phyloP scores from a whole-genome alignment of 2,888 invertebrate species.

The Gasteruption jaculator region DNA sequence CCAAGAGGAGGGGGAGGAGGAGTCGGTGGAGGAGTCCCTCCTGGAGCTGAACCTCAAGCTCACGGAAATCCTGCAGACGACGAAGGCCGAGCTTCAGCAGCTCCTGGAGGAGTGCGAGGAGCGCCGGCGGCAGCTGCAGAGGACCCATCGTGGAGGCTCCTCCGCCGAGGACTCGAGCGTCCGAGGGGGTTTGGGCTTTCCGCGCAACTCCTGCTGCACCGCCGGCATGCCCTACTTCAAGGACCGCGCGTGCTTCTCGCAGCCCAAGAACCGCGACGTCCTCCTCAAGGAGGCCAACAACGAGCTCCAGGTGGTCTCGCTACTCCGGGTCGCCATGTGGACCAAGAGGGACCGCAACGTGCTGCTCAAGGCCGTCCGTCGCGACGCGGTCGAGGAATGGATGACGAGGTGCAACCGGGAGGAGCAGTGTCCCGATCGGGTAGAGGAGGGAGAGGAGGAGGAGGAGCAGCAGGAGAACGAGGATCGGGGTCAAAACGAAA shows the following conservation, averaged over 20 bases:
- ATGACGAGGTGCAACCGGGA: conserved; percentile 10
- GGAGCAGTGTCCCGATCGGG: too few species aligned
- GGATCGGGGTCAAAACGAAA: too few species aligned
- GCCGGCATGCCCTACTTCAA: conserved; percentile 68
- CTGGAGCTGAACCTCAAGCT: conserved; percentile 15
- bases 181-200: neutral
- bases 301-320: conserved; percentile 38
- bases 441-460: conserved; percentile 12
- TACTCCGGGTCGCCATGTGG: conserved; percentile 44
- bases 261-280: conserved; percentile 61
- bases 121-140: conserved; percentile 12
- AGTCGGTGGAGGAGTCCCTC: neutral
- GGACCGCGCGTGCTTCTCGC: conserved; percentile 55
- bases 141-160: conserved; percentile 9
- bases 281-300: conserved; percentile 46
- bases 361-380: conserved; percentile 54
- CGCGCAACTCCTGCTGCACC: too few species aligned
- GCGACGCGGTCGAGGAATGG: conserved; percentile 44
- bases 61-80: conserved; percentile 9
- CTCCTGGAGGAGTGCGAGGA: conserved; percentile 18
- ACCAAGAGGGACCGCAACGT: conserved; percentile 58
- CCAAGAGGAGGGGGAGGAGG: conserved; percentile 21
- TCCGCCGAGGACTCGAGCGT: too few species aligned
- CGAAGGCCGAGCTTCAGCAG: conserved; percentile 14
- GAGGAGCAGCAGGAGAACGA: too few species aligned